Percentiles rank a stretch among this genome's conserved stretches.
These are phyloP conservation scores for Aphis gossypii DNA, from an alignment of 1,140 invertebrate species.

Conservation along the genomic window DNA sequence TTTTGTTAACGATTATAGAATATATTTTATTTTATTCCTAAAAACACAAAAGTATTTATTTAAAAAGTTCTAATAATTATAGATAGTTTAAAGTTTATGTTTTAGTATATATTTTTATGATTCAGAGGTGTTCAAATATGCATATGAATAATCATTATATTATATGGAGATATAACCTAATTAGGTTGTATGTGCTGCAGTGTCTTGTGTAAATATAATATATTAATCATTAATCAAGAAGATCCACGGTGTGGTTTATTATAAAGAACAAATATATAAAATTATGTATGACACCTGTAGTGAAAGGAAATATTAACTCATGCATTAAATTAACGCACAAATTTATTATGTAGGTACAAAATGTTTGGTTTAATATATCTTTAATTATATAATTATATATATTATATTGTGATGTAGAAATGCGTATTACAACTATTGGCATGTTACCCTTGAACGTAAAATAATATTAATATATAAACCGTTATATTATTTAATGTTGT, in stretches of 20 bases:
- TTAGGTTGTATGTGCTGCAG: not conserved
- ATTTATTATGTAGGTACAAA: conserved; percentile 35
- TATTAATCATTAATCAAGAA: conserved; percentile 37
- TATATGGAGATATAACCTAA: not conserved
- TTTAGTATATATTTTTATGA: not conserved
- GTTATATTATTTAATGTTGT: not conserved
- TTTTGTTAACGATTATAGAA: not conserved
- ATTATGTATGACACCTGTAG: conserved; percentile 28
- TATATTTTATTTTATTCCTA: not conserved
- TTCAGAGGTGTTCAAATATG: not conserved
- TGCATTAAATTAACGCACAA: conserved; percentile 42
- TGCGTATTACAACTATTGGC: not conserved
- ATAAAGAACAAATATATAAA: conserved; percentile 40
- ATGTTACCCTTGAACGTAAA: not conserved
- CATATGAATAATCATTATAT: not conserved
- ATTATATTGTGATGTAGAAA: not conserved
- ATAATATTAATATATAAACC: not conserved
- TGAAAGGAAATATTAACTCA: conserved; percentile 18
- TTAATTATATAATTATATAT: conserved; percentile 3
- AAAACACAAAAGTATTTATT: not conserved
- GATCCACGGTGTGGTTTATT: not conserved
- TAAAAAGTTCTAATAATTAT: not conserved
- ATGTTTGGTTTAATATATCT: conserved; percentile 15
- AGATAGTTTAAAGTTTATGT: not conserved
- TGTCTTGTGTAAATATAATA: not conserved